Evolutionary conservation across 2,888 invertebrate species (phyloP), one percentile per base, ranked within the genome.

Genomic region (Apamea epomidion): DNA sequence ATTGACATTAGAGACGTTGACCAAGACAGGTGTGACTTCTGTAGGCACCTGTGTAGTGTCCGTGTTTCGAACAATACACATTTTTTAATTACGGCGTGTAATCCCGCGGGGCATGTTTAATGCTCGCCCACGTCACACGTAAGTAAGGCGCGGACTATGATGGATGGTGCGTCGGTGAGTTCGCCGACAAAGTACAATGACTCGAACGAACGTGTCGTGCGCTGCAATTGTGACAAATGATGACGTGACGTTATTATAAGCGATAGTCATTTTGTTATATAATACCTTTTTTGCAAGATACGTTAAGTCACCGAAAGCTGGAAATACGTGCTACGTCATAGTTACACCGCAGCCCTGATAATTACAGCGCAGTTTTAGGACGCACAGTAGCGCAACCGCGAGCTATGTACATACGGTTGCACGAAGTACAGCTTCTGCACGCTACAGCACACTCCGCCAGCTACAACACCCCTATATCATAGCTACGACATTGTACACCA

Each of bases 21-120:
- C 37, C 67, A 14, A 68, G 48, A 65, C 65, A 65, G 12, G 25
- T 70, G 18, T 21, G 29, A 62, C 86, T 86, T 76, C 86, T 85
- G 74, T 29, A 32, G 1, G 18, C 16, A 32, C 7, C 32, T 64
- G 1, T 25, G 21, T 14, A 25, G 45, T 68, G 68, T 21, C 29
- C 29, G n/a, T 58, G 37, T 69, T 60, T n/a, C 58, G 32, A 75
- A 85, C 77, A 86, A 85, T 76, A 77, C 77, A 82, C 69, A 72
- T 75, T 85, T 88, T 85, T 85, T 85, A 85, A 85, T 85, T 77
- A 88, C 82, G 32, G 29, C 76, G 29, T 65, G 74, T 85, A 81
- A 77, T 85, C 88, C 86, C 70, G 14, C 29, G 70, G 68, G 67
- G 76, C 7, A 67, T 12, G 69, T 65, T 69, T 29, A 70, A 29